Percentiles rank a stretch among this genome's conserved stretches.
Conservation (phyloP, 2,888 invertebrate species). For the Rhagophthalmus giganteus region DNA sequence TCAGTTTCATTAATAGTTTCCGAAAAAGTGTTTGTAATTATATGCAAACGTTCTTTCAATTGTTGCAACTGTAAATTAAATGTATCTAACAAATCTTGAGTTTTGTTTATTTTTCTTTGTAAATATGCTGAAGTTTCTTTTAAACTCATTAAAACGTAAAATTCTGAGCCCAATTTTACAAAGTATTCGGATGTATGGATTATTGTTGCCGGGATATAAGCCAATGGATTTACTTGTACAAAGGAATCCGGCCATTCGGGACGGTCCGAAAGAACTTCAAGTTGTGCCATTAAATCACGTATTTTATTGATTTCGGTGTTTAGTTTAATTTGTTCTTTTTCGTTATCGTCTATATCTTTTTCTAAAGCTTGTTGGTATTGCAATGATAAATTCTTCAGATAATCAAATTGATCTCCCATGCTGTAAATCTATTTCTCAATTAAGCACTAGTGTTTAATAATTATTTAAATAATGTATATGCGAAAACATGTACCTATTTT, state of each 20-base stretch:
- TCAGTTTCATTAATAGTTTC: slow-evolving; percentile 2
- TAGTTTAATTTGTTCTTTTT: slow-evolving; percentile 10
- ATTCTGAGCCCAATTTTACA: slow-evolving; percentile 11
- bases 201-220: slow-evolving; percentile 19
- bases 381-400: slow-evolving; percentile 4
- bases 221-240: slow-evolving; percentile 17
- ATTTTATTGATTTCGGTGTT: slow-evolving; percentile 10
- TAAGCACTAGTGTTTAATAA: no score
- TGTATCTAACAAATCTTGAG: slow-evolving; percentile 1
- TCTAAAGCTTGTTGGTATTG: slow-evolving; percentile 6
- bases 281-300: slow-evolving; percentile 3
- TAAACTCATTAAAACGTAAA: slow-evolving; percentile 16
- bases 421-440: no score
- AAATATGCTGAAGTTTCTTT: slow-evolving; percentile 16
- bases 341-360: slow-evolving; percentile 8
- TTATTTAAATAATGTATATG: no score
- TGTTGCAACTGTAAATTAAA: slow-evolving; percentile 6
- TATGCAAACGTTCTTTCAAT: slow-evolving; percentile 9
- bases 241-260: slow-evolving; percentile 25
- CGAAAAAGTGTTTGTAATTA: background rate
- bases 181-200: slow-evolving; percentile 23
- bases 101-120: slow-evolving; percentile 11
- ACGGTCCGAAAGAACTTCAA: slow-evolving; percentile 9
- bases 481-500: no score
- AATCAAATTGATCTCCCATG: no score